Percentiles rank a stretch among this genome's conserved stretches.
Evolutionary conservation across 2,113 vertebrate species (phyloP).

Genomic region (Thymallus thymallus): DNA sequence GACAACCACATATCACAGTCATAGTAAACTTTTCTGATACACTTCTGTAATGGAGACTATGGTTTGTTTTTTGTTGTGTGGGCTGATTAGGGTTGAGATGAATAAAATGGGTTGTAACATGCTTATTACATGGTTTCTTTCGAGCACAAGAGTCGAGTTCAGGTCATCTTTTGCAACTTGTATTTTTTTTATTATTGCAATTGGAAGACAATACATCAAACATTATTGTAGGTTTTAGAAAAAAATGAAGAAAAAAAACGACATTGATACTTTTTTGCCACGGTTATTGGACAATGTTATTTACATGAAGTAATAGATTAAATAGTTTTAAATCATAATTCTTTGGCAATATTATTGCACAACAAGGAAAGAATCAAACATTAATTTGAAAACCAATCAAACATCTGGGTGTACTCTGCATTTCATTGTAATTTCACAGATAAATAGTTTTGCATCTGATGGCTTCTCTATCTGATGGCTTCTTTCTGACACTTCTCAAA

Average conservation of each 20-base stretch:
- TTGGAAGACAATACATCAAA: constrained; percentile 99
- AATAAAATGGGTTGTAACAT: not conserved
- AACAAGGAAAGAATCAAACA: constrained; percentile 89
- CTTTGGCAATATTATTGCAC: constrained; percentile 99
- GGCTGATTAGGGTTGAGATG: not conserved
- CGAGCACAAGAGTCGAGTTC: constrained; percentile 42
- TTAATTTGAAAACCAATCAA: constrained; percentile 74
- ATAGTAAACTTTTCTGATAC: not conserved
- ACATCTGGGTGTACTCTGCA: constrained; percentile 75
- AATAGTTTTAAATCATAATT: constrained; percentile 87
- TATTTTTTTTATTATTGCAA: constrained; percentile 96
- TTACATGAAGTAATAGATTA: constrained; percentile 76
- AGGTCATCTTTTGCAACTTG: constrained; percentile 87
- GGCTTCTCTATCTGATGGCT: constrained; percentile 74
- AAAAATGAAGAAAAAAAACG: constrained; percentile 72
- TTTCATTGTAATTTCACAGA: constrained; percentile 65
- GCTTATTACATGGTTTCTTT: not conserved
- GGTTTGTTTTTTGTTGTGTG: not conserved
- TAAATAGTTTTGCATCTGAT: constrained; percentile 67
- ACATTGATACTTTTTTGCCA: constrained; percentile 77
- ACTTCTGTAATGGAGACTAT: not conserved
- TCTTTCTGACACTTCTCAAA: constrained; percentile 67
- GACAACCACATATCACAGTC: too few relatives aligned
- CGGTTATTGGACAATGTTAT: constrained; percentile 76
- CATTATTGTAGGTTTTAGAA: constrained; percentile 96